These are phyloP conservation scores for Fistularia commersonii DNA, from an alignment of 2,797 vertebrate species.

Conservation along the genomic window DNA sequence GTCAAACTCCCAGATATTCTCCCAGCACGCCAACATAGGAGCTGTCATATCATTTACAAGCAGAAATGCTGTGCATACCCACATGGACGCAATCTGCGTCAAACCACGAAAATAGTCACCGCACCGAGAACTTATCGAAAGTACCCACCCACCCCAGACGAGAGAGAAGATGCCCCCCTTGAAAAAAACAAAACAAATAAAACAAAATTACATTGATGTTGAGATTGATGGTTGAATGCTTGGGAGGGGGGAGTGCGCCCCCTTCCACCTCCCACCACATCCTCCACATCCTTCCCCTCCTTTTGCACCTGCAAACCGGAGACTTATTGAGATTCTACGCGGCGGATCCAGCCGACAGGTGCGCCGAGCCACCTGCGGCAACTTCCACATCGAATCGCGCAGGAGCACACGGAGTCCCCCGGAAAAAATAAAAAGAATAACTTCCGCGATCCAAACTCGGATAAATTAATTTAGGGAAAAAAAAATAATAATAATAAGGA, in stretches of 20 bases:
- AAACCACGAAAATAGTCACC: slow-evolving; percentile 75
- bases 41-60: slow-evolving; percentile 69
- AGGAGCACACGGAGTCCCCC: too few relatives aligned
- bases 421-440: not conserved
- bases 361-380: slow-evolving; percentile 48
- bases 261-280: too few relatives aligned
- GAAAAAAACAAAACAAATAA: not conserved
- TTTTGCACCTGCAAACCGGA: slow-evolving; percentile 56
- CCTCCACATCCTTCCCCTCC: not conserved
- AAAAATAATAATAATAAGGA: not conserved
- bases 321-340: slow-evolving; percentile 46
- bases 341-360: slow-evolving; percentile 64
- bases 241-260: not conserved
- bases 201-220: not conserved
- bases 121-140: slow-evolving; percentile 55
- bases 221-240: too few relatives aligned
- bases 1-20: slow-evolving; percentile 18
- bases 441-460: not conserved
- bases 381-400: too few relatives aligned
- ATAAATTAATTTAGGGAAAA: not conserved
- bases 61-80: slow-evolving; percentile 48
- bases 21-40: slow-evolving; percentile 54
- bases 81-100: slow-evolving; percentile 66
- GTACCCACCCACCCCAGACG: slow-evolving; percentile 16
- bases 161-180: too few relatives aligned